Evolutionary conservation across 1,140 invertebrate species (phyloP).

Genomic region (Augochlora pura): DNA sequence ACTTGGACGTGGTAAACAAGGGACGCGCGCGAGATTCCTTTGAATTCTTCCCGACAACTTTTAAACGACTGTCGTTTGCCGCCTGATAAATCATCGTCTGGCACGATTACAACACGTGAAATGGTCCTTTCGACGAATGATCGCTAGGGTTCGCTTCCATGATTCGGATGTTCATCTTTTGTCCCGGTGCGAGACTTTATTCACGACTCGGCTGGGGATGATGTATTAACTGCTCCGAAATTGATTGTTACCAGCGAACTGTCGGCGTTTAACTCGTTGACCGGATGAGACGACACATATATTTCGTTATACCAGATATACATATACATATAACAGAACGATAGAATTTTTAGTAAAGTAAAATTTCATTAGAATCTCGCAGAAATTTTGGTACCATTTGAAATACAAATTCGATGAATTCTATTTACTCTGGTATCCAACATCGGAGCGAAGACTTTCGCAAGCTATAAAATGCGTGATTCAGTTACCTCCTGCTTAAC

Average conservation of each 20-base stretch:
- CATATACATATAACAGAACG: too few relatives aligned
- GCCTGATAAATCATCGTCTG: constrained; percentile 19
- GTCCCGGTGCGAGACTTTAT: background rate
- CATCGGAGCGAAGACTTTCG: too few relatives aligned
- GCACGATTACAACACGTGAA: background rate
- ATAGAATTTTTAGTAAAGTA: too few relatives aligned
- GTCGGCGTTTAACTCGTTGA: background rate
- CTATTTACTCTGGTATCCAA: too few relatives aligned
- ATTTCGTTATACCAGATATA: too few relatives aligned
- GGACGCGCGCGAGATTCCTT: constrained; percentile 29
- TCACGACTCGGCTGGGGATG: background rate
- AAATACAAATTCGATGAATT: too few relatives aligned
- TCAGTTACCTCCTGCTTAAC: too few relatives aligned
- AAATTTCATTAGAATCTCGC: too few relatives aligned
- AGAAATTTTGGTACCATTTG: too few relatives aligned
- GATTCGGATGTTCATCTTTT: background rate
- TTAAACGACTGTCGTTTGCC: background rate
- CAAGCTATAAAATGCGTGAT: too few relatives aligned
- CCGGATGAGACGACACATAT: too few relatives aligned
- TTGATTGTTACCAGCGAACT: background rate
- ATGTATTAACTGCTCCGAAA: too few relatives aligned
- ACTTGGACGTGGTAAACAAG: constrained; percentile 41
- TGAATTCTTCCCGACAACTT: constrained; percentile 12
- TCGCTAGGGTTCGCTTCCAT: background rate
- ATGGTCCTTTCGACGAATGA: background rate